phyloP scores from a whole-genome alignment of 2,888 invertebrate species.

The Penaeus monodon region DNA sequence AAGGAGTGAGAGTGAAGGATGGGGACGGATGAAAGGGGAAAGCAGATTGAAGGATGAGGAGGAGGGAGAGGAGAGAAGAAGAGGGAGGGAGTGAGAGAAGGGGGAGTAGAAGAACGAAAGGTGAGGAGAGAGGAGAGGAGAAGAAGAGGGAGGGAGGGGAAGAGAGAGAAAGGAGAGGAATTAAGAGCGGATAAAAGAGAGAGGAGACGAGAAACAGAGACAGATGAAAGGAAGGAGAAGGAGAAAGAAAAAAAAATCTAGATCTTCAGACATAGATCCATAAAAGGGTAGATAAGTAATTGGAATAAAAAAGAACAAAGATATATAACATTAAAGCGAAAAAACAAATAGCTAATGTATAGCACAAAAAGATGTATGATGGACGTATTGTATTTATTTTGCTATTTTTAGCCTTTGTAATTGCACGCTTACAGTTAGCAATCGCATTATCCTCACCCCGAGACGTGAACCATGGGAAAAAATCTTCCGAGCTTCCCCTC shows the following conservation, averaged over 20 bases:
- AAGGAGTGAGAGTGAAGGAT: not conserved
- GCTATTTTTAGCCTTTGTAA: too few relatives aligned
- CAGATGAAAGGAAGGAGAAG: not conserved
- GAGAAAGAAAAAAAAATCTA: not conserved
- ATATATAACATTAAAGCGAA: too few relatives aligned
- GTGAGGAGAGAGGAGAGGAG: not conserved
- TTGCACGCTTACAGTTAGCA: too few relatives aligned
- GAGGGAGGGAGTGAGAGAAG: not conserved
- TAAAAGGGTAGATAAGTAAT: too few relatives aligned
- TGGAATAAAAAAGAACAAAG: too few relatives aligned
- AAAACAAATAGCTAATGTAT: too few relatives aligned
- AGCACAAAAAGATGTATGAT: too few relatives aligned
- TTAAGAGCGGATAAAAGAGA: not conserved
- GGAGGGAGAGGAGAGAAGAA: not conserved
- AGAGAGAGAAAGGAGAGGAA: not conserved
- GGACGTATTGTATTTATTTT: too few relatives aligned
- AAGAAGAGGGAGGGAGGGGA: not conserved
- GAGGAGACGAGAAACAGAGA: not conserved
- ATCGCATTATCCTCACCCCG: too few relatives aligned
- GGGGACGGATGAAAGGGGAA: not conserved
- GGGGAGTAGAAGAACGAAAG: not conserved
- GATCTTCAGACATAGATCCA: too few relatives aligned
- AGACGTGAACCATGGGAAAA: too few relatives aligned
- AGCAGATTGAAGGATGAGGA: not conserved
- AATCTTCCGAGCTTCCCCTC: too few relatives aligned